A percentile compares a stretch with the other conserved stretches of the same genome.
These are phyloP conservation scores for Meghimatium bilineatum DNA, from an alignment of 2,888 invertebrate genomes.

Conservation along the genomic window DNA sequence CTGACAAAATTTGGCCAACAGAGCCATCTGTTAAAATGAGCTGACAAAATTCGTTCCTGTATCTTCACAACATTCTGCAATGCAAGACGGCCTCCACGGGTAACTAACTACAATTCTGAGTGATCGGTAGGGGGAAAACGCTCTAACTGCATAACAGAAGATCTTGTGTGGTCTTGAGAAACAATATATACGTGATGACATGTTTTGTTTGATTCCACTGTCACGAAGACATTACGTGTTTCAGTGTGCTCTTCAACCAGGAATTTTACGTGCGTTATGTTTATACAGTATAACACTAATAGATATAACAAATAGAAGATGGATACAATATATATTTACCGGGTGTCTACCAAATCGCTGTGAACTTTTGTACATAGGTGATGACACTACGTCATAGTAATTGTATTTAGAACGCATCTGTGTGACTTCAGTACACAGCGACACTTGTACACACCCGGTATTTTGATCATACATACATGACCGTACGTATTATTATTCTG, in stretches of 20 bases:
- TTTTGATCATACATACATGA: no score
- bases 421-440: no score
- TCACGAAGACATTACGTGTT: neutral
- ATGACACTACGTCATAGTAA: no score
- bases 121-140: constrained; percentile 12
- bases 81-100: neutral
- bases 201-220: neutral
- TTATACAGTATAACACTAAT: neutral
- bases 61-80: neutral
- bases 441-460: no score
- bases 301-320: neutral
- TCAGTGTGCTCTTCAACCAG: neutral
- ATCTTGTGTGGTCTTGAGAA: constrained; percentile 10
- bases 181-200: constrained; percentile 10
- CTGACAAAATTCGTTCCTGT: neutral
- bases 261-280: neutral
- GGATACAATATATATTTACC: neutral
- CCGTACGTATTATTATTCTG: no score
- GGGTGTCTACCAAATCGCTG: no score
- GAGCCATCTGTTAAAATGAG: neutral
- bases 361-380: no score
- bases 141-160: constrained; percentile 1
- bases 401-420: no score
- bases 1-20: neutral
- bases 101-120: neutral